Evolutionary conservation across 1,140 invertebrate genomes (phyloP), one percentile per base, ranked within the genome.

Genomic region (Aphelinus atriplicis): DNA sequence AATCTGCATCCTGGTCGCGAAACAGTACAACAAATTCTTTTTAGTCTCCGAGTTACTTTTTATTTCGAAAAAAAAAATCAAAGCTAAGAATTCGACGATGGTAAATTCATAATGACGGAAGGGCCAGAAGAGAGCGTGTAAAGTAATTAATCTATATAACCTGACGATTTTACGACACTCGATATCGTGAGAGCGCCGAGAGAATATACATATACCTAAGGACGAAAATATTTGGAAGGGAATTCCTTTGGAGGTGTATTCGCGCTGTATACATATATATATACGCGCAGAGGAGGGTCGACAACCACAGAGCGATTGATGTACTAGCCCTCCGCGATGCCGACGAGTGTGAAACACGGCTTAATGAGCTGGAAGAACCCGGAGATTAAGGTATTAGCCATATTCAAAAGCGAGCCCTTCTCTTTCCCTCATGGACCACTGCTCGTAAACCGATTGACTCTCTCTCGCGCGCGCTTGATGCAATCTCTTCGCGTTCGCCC

Each of bases 301-400:
- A 46, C 62, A 10, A 63, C 62, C 62, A 26, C 46, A 47, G 47
- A 26, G 26, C 26, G 26, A 63, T 63, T 47, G 46, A 63, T 63
- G 62, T 46, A 48, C 51, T 53, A 2, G 46, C 61, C 4, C 6
- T 63, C 46, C 45, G 43, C 62, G 9, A 46, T 46, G 62, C 46
- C 46, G 62, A 63, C 62, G 46, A 10, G 51, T 47, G 62, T 63
- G 45, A 63, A 63, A 63, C 46, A 48, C 47, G 62, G 62, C 62
- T 48, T 63, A 63, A 63, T 63, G 62, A 63, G 62, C 62, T 63
- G 62, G 62, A 63, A 63, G 62, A 48, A 45, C 58, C 26, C 58
- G 58, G 45, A 43, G 42, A 26, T 60, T 42, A 45, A 45, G 26
- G 58, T 26, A 60, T 60, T 60, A 60, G 58, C 58, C 42, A 5